Conservation (phyloP, 92 coral and sea anemone species). For the Diadumene lineata region DNA sequence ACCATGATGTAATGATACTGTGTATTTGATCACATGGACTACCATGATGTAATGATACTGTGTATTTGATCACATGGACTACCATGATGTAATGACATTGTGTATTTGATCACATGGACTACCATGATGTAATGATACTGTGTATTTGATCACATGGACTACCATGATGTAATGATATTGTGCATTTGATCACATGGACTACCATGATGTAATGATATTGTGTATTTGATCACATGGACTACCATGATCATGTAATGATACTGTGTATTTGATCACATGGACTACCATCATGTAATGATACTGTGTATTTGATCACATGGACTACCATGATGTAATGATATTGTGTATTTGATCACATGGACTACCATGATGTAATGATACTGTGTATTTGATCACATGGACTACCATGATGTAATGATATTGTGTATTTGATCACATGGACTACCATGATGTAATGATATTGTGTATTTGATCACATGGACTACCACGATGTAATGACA, state of each 20-base stretch:
- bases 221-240: not conserved
- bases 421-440: conserved; percentile 4
- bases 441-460: too few relatives aligned
- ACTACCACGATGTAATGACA: not conserved
- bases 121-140: too few relatives aligned
- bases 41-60: too few relatives aligned
- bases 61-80: not conserved
- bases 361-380: too few relatives aligned
- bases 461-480: not conserved
- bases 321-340: not conserved
- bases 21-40: conserved; percentile 11
- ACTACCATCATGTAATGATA: too few relatives aligned
- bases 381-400: not conserved
- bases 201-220: too few relatives aligned
- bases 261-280: conserved; percentile 2
- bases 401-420: not conserved
- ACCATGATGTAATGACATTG: not conserved
- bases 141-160: not conserved
- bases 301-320: not conserved
- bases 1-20: not conserved
- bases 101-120: conserved; percentile 11
- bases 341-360: conserved; percentile 4
- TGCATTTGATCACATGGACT: conserved; percentile 8
- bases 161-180: not conserved
- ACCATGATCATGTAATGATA: not conserved